A percentile compares a stretch with the other conserved stretches of the same genome.
phyloP scores from a whole-genome alignment of 2,113 vertebrate genomes.

The Tamias sibiricus region DNA sequence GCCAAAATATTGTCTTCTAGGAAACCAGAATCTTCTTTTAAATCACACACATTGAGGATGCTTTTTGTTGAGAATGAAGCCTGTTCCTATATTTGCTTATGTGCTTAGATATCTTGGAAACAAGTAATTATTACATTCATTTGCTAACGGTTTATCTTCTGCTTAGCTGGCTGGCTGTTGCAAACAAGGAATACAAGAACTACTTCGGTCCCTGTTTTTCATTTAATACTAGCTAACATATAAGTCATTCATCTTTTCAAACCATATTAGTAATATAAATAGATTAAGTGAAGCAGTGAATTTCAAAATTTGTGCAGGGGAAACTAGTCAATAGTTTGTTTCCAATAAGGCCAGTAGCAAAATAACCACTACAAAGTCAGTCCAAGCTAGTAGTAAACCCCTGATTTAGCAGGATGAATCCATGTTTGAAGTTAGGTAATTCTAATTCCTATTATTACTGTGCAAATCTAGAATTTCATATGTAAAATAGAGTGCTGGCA shows the following conservation, averaged over 20 bases:
- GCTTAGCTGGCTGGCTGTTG: constrained; percentile 74
- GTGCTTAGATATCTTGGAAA: constrained; percentile 86
- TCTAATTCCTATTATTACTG: constrained; percentile 68
- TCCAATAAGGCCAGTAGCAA: constrained; percentile 77
- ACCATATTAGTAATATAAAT: constrained; percentile 54
- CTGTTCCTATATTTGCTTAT: constrained; percentile 79
- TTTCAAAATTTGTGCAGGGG: constrained; percentile 71
- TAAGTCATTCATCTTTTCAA: background rate
- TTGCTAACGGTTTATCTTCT: constrained; percentile 73
- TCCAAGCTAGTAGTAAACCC: constrained; percentile 74
- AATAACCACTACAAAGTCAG: constrained; percentile 63
- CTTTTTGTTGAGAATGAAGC: constrained; percentile 66
- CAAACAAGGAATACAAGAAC: constrained; percentile 59
- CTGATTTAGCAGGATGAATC: constrained; percentile 76
- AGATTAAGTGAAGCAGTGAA: constrained; percentile 67
- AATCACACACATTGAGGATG: constrained; percentile 57
- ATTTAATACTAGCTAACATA: constrained; percentile 56
- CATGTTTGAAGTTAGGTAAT: constrained; percentile 71
- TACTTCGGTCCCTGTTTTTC: constrained; percentile 69
- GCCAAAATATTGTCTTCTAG: constrained; percentile 78
- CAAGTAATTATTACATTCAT: constrained; percentile 87
- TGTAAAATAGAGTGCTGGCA: constrained; percentile 64
- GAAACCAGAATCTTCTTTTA: constrained; percentile 71
- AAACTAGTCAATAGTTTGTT: constrained; percentile 80
- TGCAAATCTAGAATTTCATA: constrained; percentile 75